Evolutionary conservation across 1,140 invertebrate species (phyloP), one percentile per base, ranked within the genome.

Genomic region (Popillia japonica): DNA sequence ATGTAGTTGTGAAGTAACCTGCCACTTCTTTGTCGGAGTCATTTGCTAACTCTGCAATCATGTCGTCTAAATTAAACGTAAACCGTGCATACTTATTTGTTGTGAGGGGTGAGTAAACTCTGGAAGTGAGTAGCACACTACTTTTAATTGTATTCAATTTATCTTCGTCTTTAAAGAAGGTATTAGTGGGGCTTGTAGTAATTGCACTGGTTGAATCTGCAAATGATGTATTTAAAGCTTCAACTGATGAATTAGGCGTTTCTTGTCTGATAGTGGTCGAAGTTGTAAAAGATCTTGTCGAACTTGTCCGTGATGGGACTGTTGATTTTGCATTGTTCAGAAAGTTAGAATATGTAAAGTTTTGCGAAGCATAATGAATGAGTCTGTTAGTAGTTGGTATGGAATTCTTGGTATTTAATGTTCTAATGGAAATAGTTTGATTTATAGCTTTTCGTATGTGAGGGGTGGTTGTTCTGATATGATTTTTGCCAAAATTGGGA

Each of bases 1-100:
- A 27, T 7, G 61, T 27, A 68, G 61, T 27, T 3, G 61, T 68
- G 22, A 68, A 68, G 22, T 22, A 7, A 11, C 22, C 61, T 14
- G 61, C 61, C 27, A 68, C 27, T 68, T 68, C 61, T 34, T 68
- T 68, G 22, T 68, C 61, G 7, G 61, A 68, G 27, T 68, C 61
- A 68, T 68, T 68, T 22, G 61, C 61, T 34, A 68, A 68, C 6
- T 68, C 27, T 27, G 61, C 61, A 11, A 68, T 68, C 61, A 68
- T 68, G 6, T 68, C 10, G 8, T 68, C 61, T 68, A 68, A 22
- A 27, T 68, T 68, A 68, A 68, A 68, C 4, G 61, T 68, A 34
- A 27, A 68, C 2, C 9, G 22, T 7, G 44, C 44, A 7, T 10
- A 17, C 8, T 48, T 10, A 48, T 14, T 14, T 17, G 10, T 10